Base-by-base conservation (phyloP, 2,113 vertebrate species). In the Passer montanus region DNA sequence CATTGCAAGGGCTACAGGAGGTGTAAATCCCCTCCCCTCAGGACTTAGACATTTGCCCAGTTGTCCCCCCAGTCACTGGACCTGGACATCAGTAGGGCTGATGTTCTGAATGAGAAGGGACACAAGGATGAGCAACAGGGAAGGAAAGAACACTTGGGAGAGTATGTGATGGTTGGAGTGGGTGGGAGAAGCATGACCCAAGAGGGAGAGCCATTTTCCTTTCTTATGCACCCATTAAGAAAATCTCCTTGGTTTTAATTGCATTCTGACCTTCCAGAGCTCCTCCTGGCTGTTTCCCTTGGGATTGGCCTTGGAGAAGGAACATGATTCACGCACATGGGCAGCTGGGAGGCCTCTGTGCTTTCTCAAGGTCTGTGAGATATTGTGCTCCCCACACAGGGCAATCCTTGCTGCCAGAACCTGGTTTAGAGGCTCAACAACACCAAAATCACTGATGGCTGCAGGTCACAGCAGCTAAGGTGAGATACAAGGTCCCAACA, bases 1-100 rank as follows among this genome's bases (percentile, higher is more conserved):
- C 97, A 97, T 97, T 98, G 95, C 78, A 90, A 88, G 94, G 93
- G 96, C 89, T 96, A 91, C 93, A 91, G 92, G 95, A 97, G 95
- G 94, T 97, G 94, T 96, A 94, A 91, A 90, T 82, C 94, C 93
- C 96, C 89, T 96, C 94, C 94, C 73, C 74, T 92, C 83, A 94
- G 93, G 86, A 84, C 63, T 88, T 86, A 69, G 58, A 90, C 75
- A 62, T 93, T 96, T 50, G 94, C 96, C 94, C 97, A 95, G 96
- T 82, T 95, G 80, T 81, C 35, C 66, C 76, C 80, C 70, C 70
- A 58, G 0, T 20, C 64, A 30, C 35, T 67, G 76, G 50, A 62
- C 56, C 60, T 75, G 62, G 59, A 30, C 75, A 69, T 84, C 68
- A 69, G 80, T 92, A 69, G 50, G 46, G 53, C 24, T 95, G 89